Conservation (phyloP, 2,113 vertebrate species). For the Bufo gargarizans region DNA sequence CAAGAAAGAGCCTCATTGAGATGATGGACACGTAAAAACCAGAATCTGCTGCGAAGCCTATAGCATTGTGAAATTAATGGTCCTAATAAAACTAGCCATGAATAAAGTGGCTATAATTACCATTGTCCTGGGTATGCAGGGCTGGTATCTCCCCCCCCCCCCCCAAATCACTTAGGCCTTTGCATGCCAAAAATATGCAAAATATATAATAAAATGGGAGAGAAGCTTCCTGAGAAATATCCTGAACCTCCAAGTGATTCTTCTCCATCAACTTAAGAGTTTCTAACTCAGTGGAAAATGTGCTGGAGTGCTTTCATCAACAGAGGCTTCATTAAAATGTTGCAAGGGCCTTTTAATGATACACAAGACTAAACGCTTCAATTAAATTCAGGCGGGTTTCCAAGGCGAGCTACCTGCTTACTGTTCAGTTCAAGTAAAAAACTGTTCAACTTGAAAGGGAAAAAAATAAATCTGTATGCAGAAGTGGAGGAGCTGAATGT, state of each 20-base stretch:
- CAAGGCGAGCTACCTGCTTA: neutral
- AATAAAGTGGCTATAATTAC: slow-evolving; percentile 29
- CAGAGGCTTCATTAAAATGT: slow-evolving; percentile 19
- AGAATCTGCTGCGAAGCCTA: neutral
- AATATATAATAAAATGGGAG: slow-evolving; percentile 4
- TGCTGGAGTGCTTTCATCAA: neutral
- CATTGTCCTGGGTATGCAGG: slow-evolving; percentile 19
- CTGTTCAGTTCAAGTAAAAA: neutral
- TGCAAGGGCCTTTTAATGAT: slow-evolving; percentile 1
- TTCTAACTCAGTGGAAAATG: neutral
- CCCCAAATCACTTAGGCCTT: neutral
- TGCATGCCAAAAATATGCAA: neutral
- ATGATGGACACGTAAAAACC: slow-evolving; percentile 14
- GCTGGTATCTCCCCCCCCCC: neutral
- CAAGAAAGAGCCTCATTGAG: slow-evolving; percentile 20
- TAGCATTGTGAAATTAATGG: slow-evolving; percentile 36
- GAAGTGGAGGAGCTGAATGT: too few relatives aligned
- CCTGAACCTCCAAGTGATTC: neutral
- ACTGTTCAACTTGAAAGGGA: neutral
- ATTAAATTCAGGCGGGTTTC: slow-evolving; percentile 19
- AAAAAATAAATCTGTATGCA: neutral
- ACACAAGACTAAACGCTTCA: slow-evolving; percentile 1
- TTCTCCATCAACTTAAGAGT: neutral
- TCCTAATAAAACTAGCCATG: slow-evolving; percentile 45
- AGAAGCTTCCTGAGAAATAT: neutral